These are phyloP conservation scores for Athalia rosae DNA, from an alignment of 2,888 invertebrate genomes.

Conservation along the genomic window DNA sequence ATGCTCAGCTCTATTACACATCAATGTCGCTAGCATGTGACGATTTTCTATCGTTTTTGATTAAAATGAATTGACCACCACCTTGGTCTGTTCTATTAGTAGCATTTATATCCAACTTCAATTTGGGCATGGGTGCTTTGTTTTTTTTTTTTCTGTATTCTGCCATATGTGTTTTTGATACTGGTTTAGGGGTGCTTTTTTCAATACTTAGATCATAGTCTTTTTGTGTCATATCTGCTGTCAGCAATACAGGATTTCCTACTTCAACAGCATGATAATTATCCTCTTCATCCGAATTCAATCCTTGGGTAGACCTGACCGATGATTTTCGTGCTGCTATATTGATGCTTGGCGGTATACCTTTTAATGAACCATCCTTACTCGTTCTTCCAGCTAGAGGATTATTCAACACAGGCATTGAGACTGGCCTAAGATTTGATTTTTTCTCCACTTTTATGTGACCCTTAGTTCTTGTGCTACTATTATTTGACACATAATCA, in stretches of 20 bases:
- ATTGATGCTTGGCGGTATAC: background rate
- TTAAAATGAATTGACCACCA: conserved; percentile 7
- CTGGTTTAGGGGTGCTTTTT: conserved; percentile 39
- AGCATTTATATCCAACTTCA: conserved; percentile 21
- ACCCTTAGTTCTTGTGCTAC: conserved; percentile 22
- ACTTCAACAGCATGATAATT: conserved; percentile 31
- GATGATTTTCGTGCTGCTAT: conserved; percentile 24
- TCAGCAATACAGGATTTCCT: conserved; percentile 46
- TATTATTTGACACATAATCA: conserved; percentile 14
- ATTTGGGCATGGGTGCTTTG: conserved; percentile 51
- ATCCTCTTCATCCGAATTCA: conserved; percentile 8
- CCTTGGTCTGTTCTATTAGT: conserved; percentile 20
- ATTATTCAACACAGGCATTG: conserved; percentile 41
- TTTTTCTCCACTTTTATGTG: conserved; percentile 5
- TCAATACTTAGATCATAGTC: conserved; percentile 44
- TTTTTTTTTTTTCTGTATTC: conserved; percentile 54
- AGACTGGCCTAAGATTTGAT: conserved; percentile 29
- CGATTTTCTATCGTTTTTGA: conserved; percentile 31
- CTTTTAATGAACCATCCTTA: background rate
- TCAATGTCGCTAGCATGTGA: conserved; percentile 56
- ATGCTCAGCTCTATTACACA: conserved; percentile 44
- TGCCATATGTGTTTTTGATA: conserved; percentile 47
- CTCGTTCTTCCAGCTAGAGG: conserved; percentile 23
- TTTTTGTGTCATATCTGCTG: conserved; percentile 50
- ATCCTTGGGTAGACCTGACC: conserved; percentile 34